Conservation (phyloP, 2,888 invertebrate species). For the Meteorus cinctellus region DNA sequence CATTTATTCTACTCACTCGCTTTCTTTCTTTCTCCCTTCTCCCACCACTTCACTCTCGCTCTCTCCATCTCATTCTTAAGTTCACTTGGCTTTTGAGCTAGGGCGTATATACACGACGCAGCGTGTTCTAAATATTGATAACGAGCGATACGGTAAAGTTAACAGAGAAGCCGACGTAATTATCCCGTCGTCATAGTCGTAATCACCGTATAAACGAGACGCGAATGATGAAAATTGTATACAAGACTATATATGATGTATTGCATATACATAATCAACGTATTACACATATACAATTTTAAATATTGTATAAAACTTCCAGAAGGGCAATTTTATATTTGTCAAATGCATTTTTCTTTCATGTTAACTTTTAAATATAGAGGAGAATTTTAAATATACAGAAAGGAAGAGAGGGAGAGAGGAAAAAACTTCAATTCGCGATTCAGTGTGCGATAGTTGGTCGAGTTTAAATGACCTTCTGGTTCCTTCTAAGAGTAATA, state of each 20-base stretch:
- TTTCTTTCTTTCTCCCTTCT: slow-evolving; percentile 22
- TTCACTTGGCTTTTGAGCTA: neutral
- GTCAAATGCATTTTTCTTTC: neutral
- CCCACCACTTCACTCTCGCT: slow-evolving; percentile 11
- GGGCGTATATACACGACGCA: slow-evolving; percentile 19
- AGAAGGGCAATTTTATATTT: neutral
- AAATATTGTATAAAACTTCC: neutral
- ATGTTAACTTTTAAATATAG: neutral
- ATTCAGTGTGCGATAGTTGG: neutral
- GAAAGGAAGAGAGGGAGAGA: too few relatives aligned
- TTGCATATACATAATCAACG: neutral
- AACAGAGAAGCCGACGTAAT: slow-evolving; percentile 49
- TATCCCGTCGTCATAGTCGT: slow-evolving; percentile 45
- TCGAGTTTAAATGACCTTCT: slow-evolving; percentile 24
- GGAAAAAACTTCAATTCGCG: neutral
- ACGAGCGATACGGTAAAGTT: slow-evolving; percentile 31
- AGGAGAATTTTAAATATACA: neutral
- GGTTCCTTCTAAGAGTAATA: neutral
- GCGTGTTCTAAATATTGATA: slow-evolving; percentile 35
- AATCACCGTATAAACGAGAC: slow-evolving; percentile 19
- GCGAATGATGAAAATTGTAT: slow-evolving; percentile 15
- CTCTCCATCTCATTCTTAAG: neutral
- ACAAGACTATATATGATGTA: neutral
- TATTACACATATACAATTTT: slow-evolving; percentile 6
- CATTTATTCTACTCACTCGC: neutral